These are phyloP conservation scores for Apistogramma diplotaenia DNA, from an alignment of 2,113 vertebrate genomes.

Conservation along the genomic window DNA sequence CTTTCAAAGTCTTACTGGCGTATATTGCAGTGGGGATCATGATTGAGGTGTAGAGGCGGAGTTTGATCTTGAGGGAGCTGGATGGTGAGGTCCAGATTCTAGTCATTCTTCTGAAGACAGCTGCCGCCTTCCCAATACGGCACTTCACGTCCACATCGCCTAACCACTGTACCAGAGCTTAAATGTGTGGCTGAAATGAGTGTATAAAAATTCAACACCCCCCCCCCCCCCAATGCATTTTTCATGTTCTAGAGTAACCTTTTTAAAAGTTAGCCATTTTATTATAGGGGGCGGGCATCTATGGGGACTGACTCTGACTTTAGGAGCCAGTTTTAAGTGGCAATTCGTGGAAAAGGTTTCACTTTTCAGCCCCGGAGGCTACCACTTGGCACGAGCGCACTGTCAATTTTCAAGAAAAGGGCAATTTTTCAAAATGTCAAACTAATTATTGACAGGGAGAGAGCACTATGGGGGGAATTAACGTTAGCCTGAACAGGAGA, in stretches of 20 bases:
- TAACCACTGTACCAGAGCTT: neutral
- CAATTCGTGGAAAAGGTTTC: neutral
- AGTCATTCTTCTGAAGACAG: no score
- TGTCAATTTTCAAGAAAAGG: neutral
- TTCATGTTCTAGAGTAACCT: neutral
- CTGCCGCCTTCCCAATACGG: no score
- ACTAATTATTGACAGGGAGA: neutral
- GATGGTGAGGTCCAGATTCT: no score
- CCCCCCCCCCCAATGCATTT: accelerated
- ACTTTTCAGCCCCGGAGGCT: neutral
- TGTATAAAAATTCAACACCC: neutral
- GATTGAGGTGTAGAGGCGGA: no score
- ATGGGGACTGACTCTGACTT: neutral
- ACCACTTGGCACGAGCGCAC: neutral
- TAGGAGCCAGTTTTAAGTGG: neutral
- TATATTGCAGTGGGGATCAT: no score
- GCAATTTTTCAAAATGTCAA: slow-evolving; percentile 6
- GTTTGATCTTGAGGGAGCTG: no score
- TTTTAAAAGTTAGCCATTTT: neutral
- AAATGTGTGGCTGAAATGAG: neutral
- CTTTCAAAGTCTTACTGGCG: no score
- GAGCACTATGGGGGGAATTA: neutral
- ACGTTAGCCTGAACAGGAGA: neutral
- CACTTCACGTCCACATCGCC: no score
- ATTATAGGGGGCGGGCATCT: neutral